Base-by-base conservation (phyloP, 2,797 vertebrate genomes). In the Neostethus bicornis region DNA sequence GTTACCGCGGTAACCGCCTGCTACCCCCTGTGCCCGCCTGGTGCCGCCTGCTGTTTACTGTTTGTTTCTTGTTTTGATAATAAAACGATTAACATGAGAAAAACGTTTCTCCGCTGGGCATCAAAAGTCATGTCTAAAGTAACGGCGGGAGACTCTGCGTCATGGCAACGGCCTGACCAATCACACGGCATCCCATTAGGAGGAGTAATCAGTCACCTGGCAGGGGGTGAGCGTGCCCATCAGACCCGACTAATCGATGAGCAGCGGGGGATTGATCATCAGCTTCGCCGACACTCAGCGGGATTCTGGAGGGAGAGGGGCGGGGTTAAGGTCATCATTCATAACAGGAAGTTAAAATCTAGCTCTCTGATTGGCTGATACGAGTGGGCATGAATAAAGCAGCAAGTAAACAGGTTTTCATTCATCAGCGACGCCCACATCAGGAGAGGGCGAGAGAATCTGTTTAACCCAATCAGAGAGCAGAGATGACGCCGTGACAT, bases 161-260 rank as follows among this genome's bases (percentile, higher is more conserved):
- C 83, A 74, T 0, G 0, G 3, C 2, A 4, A 50, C 16, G 1
- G 16, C 66, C 51, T 0, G 11, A 14, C 72, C 48, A 63, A 63
- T 66, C 43, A 72, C 54, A 75, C 16, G 0, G 54, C 19, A 65
- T 54, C 7, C 77, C 50, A 48, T 7, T 32, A 7, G 53, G 29
- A 7, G 2, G 35, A 39, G 75, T 75, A 64, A 80, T 79, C 76
- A 80, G 64, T 68, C 35, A 14, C 78, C n/a, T 61, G 0, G 73
- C 62, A 79, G 81, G 79, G 76, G 54, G 70, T 41, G 37, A 83
- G 71, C 63, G 77, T 71, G 71, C 70, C 66, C 25, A 6, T 59
- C 65, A 38, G 73, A 41, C 69, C 45, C 11, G 65, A 75, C 76
- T 81, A 79, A 85, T 85, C 66, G 52, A 69, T 77, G 67, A 73